Percentiles rank a stretch among this genome's conserved stretches.
These are phyloP conservation scores for Nemoura dubitans DNA, from an alignment of 2,888 invertebrate species.

Conservation along the genomic window DNA sequence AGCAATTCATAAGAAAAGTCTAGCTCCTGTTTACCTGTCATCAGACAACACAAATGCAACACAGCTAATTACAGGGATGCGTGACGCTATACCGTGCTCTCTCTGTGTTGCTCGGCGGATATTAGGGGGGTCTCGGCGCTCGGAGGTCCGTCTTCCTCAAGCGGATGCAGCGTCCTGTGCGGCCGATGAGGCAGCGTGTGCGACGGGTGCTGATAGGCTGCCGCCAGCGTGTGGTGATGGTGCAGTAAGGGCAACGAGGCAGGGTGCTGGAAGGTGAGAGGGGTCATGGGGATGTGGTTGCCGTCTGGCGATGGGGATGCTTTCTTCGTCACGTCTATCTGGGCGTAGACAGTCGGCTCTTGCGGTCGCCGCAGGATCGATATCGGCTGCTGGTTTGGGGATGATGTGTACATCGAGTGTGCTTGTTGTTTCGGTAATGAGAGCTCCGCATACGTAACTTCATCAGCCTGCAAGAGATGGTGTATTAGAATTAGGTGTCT, in stretches of 20 bases:
- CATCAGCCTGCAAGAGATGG: slow-evolving; percentile 59
- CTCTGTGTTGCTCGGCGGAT: slow-evolving; percentile 45
- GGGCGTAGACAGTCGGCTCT: slow-evolving; percentile 67
- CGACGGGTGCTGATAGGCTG: slow-evolving; percentile 58
- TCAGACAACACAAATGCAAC: slow-evolving; percentile 26
- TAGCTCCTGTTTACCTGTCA: slow-evolving; percentile 31
- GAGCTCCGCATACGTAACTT: slow-evolving; percentile 68
- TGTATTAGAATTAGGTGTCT: too few relatives aligned
- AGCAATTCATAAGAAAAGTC: not conserved
- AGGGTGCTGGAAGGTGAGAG: slow-evolving; percentile 54
- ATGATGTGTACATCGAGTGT: slow-evolving; percentile 47
- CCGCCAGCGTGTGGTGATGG: slow-evolving; percentile 55
- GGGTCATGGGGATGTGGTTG: slow-evolving; percentile 13
- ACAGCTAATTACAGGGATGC: slow-evolving; percentile 17
- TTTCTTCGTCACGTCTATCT: slow-evolving; percentile 62
- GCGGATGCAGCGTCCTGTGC: slow-evolving; percentile 57
- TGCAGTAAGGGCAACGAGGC: slow-evolving; percentile 60
- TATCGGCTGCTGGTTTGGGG: slow-evolving; percentile 56
- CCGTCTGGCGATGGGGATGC: slow-evolving; percentile 54
- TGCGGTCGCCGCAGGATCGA: slow-evolving; percentile 58
- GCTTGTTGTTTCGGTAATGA: slow-evolving; percentile 59
- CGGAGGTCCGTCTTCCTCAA: slow-evolving; percentile 56
- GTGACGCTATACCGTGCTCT: slow-evolving; percentile 49
- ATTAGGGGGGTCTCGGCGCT: slow-evolving; percentile 48
- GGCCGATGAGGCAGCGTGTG: slow-evolving; percentile 57